These are phyloP conservation scores for Mycteria americana DNA, from an alignment of 2,797 vertebrate species.

Conservation along the genomic window DNA sequence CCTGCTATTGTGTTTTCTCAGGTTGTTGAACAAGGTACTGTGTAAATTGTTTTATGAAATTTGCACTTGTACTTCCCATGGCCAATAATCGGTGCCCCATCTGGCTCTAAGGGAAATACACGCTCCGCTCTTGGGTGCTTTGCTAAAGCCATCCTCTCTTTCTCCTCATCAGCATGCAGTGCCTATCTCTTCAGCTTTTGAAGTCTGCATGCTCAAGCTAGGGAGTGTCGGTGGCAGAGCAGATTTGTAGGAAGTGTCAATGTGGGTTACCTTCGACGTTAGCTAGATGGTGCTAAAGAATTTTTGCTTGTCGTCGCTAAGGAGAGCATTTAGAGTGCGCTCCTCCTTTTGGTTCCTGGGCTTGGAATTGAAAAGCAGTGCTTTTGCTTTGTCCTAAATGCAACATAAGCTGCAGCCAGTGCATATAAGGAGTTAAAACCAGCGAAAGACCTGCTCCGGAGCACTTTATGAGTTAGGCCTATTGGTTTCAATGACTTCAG, in stretches of 20 bases:
- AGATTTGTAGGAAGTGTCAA: not conserved
- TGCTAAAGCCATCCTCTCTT: not conserved
- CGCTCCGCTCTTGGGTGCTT: accelerated
- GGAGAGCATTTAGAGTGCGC: not conserved
- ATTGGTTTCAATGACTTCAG: not conserved
- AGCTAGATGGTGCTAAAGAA: slow-evolving; percentile 73
- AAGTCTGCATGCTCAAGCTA: not conserved
- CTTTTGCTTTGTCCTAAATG: not conserved
- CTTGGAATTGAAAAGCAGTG: not conserved
- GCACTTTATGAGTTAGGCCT: not conserved
- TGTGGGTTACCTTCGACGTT: slow-evolving; percentile 25
- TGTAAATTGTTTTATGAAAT: not conserved
- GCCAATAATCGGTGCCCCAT: not conserved
- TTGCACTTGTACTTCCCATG: not conserved
- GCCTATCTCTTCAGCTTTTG: not conserved
- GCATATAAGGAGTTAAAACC: not conserved
- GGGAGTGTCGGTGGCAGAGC: not conserved
- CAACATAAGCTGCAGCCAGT: not conserved
- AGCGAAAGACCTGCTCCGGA: not conserved
- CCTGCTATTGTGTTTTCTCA: not conserved
- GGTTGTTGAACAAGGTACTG: not conserved
- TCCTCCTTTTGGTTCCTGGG: not conserved
- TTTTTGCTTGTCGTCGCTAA: slow-evolving; percentile 11
- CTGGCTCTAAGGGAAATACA: not conserved
- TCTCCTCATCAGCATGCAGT: not conserved